Conservation (phyloP, 2,888 invertebrate genomes). For the Scotopteryx bipunctaria region DNA sequence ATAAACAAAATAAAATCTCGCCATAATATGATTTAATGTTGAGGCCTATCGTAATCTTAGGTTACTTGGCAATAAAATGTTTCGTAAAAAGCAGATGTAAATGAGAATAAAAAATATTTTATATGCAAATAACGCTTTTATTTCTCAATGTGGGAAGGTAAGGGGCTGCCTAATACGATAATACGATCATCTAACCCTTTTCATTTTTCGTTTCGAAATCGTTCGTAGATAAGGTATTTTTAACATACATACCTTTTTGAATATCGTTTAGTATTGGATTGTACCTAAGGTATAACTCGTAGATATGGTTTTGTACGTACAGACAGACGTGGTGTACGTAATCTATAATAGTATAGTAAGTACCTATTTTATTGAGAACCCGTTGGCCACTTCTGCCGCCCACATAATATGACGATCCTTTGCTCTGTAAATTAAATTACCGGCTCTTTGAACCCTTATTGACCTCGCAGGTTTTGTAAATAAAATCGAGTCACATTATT, state of each 20-base stretch:
- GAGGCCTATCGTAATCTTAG: neutral
- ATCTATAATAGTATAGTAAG: neutral
- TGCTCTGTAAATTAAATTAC: conserved; percentile 6
- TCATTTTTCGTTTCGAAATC: conserved; percentile 7
- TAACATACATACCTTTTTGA: neutral
- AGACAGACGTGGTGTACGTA: neutral
- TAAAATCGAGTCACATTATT: neutral
- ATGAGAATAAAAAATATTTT: conserved; percentile 23
- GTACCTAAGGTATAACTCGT: too few relatives aligned
- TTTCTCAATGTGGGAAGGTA: conserved; percentile 81
- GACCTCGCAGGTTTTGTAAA: neutral
- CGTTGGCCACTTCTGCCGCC: neutral
- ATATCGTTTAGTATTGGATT: too few relatives aligned
- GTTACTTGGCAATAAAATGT: neutral
- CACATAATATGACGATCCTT: conserved; percentile 3
- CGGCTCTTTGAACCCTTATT: conserved; percentile 4
- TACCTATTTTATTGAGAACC: neutral
- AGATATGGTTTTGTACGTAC: neutral
- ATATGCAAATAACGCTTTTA: conserved; percentile 20
- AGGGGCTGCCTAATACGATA: conserved; percentile 10
- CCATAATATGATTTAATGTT: conserved; percentile 4
- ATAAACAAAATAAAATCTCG: conserved; percentile 7
- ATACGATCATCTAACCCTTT: conserved; percentile 49
- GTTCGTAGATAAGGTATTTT: neutral
- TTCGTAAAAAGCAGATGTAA: conserved; percentile 8